Evolutionary conservation across 2,797 vertebrate species (phyloP), one percentile per base, ranked within the genome.

Genomic region (Morus bassanus): DNA sequence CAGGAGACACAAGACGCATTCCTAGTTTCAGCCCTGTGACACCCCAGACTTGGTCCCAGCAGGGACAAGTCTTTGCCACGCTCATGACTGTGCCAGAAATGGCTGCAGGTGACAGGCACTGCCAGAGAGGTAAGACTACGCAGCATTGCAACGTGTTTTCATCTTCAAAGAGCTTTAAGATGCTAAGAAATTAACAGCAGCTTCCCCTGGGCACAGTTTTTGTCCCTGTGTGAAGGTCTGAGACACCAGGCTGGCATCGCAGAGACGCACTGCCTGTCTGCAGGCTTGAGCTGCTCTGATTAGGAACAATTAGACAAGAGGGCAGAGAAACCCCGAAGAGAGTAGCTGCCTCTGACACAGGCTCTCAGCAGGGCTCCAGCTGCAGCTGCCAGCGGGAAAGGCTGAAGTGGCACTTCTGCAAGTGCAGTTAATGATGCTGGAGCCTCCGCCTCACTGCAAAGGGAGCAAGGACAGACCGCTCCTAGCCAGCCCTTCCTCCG

Each of bases 61-160:
- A 89, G 88, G 88, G 35, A 37, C 0, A 0, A 64, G 39, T 2
- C 70, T 61, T 33, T 67, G 46, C 41, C 0, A 0, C 4, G 57
- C 53, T 86, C 1, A 0, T 28, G 30, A 41, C 35, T 0, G 9
- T 27, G 51, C 75, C 92, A 85, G 63, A 17, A 69, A 19, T 0
- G 1, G 59, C 82, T 73, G 88, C 85, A 85, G 93, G 90, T 74
- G 95, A 85, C 60, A 59, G 65, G 46, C 75, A 2, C 46, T 83
- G 82, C 85, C 90, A 76, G 88, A 67, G 54, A 70, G 78, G 57
- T 9, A 30, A 72, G 63, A 4, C 39, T 8, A 3, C 0, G 1
- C 70, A 45, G 82, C 82, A 5, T 72, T 12, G 75, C 4, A 6
- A 51, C 0, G 0, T 11, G 24, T 43, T 90, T 48, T 74, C 85